Evolutionary conservation across 2,113 vertebrate genomes (phyloP), one percentile per base, ranked within the genome.

Genomic region (Heterotis niloticus): DNA sequence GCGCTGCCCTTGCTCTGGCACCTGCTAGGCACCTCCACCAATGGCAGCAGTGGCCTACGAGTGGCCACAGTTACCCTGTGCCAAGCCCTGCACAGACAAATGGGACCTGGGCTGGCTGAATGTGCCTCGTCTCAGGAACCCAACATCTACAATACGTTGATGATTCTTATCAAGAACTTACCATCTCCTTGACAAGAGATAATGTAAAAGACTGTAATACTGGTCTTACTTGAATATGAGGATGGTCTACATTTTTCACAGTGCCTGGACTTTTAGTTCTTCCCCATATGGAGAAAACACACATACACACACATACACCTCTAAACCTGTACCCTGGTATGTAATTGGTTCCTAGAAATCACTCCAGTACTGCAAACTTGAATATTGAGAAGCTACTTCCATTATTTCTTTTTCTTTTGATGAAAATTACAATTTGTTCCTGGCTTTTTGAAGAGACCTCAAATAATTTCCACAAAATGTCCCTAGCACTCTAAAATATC

Each of bases 1-100:
- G 96, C 91, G 7, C 85, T 96, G 10, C 92, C 88, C 9, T 90
- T 97, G 80, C 90, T 97, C 16, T 97, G 96, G 96, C 93, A 96
- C 78, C 94, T 97, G 5, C 90, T 97, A 82, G 91, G 95, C 20
- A 91, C 89, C 59, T 91, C 92, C 79, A 90, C 88, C 1, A 92
- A 90, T 82, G 93, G 94, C 0, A 92, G 92, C 0, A 90, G 93
- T 56, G 95, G 92, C 52, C 85, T 95, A 51, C 91, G 93, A 69
- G 77, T 83, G 17, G 95, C 95, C 77, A 94, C 94, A 0, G 88
- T 89, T 62, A 93, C 90, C 79, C 82, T 98, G 70, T 94, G 94
- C 1, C 92, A 90, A 87, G 93, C 92, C 23, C 93, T 97, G 80
- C 88, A 94, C 80, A 76, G 89, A 79, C 93, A 95, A 75, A 97